Evolutionary conservation across 2,113 vertebrate genomes (phyloP), one percentile per base, ranked within the genome.

Genomic region (Eidolon helvum): DNA sequence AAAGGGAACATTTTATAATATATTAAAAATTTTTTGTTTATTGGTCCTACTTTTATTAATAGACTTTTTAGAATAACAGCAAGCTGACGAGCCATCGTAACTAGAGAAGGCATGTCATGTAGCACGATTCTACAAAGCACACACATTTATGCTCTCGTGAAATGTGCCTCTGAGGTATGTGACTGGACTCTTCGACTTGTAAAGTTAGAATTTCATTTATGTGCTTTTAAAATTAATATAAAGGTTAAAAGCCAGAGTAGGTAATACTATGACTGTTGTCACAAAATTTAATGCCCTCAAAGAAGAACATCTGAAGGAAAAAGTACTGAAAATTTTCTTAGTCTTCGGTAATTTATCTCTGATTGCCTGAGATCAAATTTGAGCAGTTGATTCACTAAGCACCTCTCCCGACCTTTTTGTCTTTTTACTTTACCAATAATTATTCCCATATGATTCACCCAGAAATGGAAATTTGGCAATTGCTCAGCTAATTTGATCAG

Each of bases 401-500:
- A 90, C 79, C 55, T 87, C 75, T 85, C 55, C 53, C 96, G 94
- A 96, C 93, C 91, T 90, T 96, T 95, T 89, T 69, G 80, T 28
- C 65, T 68, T 65, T 94, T 94, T 88, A 33, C 24, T 74, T 96
- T 53, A 78, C 91, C 45, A 53, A 71, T 91, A 91, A 95, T 97
- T 93, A 93, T 95, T 93, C 89, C 55, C 69, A 63, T 95, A 50
- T 87, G 95, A 97, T 89, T 97, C 96, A 94, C 78, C 79, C 89
- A 87, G 63, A 96, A 97, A 89, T 91, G 74, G 83, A 97, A 97
- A 97, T 94, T 74, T 91, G 86, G 71, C 74, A 95, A 55, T 96
- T 94, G 74, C 77, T 97, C 78, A 71, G 61, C 91, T 94, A 97
- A 97, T 97, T 89, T 95, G 78, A 93, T 97, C 48, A 92, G 50